A percentile compares a stretch with the other conserved stretches of the same genome.
phyloP scores from a whole-genome alignment of 2,113 vertebrate genomes.

The Oplegnathus fasciatus region DNA sequence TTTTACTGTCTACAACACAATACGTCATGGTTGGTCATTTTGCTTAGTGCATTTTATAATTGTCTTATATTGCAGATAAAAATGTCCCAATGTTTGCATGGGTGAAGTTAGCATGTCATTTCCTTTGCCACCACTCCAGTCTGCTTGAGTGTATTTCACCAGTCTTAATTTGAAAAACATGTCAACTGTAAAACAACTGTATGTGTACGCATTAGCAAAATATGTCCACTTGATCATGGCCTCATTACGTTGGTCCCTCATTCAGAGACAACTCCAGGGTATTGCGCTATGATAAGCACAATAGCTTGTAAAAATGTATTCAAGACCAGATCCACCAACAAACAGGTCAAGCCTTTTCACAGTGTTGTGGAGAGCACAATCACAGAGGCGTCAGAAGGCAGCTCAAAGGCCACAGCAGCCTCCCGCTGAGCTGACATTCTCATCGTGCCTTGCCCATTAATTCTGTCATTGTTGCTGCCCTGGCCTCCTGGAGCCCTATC shows the following conservation, averaged over 20 bases:
- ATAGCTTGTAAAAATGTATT: slow-evolving; percentile 49
- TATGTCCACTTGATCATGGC: slow-evolving; percentile 39
- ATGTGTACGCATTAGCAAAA: slow-evolving; percentile 5
- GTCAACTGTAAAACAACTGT: neutral
- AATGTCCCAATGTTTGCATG: neutral
- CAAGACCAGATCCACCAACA: slow-evolving; percentile 66
- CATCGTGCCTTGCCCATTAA: slow-evolving; percentile 86
- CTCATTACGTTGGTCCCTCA: slow-evolving; percentile 17
- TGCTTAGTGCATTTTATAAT: neutral
- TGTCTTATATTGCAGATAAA: neutral
- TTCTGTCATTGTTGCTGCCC: slow-evolving; percentile 86
- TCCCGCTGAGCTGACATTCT: slow-evolving; percentile 86
- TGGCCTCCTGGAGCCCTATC: slow-evolving; percentile 85
- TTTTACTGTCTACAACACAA: neutral
- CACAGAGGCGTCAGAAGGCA: slow-evolving; percentile 76
- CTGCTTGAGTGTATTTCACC: neutral
- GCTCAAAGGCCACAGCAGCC: slow-evolving; percentile 81
- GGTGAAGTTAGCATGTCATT: neutral
- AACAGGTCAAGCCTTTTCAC: slow-evolving; percentile 77
- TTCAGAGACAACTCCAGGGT: slow-evolving; percentile 40
- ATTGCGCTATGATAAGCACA: slow-evolving; percentile 45
- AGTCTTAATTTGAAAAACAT: neutral
- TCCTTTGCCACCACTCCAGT: neutral
- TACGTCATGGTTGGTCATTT: neutral
- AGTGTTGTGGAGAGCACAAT: slow-evolving; percentile 75